These are phyloP conservation scores for Rhyacophila evoluta DNA, from an alignment of 2,888 invertebrate species.

Conservation along the genomic window DNA sequence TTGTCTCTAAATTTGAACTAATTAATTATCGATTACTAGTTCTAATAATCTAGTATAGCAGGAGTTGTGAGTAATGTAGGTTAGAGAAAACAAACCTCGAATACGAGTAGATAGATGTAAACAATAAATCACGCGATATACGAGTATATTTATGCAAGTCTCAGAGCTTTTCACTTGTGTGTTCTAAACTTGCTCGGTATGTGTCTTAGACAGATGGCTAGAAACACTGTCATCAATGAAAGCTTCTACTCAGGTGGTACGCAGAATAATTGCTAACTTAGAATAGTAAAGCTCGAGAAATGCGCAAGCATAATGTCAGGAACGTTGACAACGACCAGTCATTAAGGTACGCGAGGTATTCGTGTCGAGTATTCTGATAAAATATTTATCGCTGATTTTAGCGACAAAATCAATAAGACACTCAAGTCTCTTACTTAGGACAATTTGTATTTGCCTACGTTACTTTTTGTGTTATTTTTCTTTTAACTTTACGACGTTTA, in stretches of 20 bases:
- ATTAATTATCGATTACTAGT: too few relatives aligned
- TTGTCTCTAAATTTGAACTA: too few relatives aligned
- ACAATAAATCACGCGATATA: too few relatives aligned
- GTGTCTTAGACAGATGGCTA: neutral
- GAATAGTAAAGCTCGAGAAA: neutral
- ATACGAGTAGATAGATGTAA: too few relatives aligned
- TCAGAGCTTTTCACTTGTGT: neutral
- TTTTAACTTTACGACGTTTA: too few relatives aligned
- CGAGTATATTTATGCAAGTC: too few relatives aligned
- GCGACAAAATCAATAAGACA: slow-evolving; percentile 11
- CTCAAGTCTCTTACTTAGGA: too few relatives aligned
- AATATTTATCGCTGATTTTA: neutral
- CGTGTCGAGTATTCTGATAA: neutral
- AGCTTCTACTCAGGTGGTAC: neutral
- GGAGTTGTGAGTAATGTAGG: too few relatives aligned
- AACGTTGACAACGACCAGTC: neutral
- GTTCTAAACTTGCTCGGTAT: neutral
- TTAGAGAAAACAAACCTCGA: too few relatives aligned
- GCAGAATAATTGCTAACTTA: neutral
- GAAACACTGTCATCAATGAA: neutral
- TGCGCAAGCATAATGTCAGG: neutral
- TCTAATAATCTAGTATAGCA: too few relatives aligned
- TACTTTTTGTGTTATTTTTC: too few relatives aligned
- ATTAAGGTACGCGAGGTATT: slow-evolving; percentile 1
- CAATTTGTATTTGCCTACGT: too few relatives aligned